These are phyloP conservation scores for Drosophila eohydei DNA, from an alignment of 2,888 invertebrate genomes.

Conservation along the genomic window DNA sequence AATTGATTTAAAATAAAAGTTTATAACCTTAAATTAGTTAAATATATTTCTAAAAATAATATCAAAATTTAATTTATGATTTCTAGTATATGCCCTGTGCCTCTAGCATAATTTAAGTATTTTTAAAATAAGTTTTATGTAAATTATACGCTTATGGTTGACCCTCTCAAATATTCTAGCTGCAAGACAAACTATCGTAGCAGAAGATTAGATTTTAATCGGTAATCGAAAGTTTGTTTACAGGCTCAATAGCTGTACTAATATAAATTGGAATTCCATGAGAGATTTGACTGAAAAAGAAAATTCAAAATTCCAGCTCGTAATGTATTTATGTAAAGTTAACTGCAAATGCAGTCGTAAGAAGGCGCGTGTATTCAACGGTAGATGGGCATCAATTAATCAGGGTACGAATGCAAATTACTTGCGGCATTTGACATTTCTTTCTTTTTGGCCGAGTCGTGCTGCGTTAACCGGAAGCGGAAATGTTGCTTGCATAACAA, in stretches of 20 bases:
- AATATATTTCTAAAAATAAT: no score
- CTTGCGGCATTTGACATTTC: conserved; percentile 70
- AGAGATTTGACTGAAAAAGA: not conserved
- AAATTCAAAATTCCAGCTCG: not conserved
- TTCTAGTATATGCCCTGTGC: not conserved
- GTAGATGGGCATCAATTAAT: conserved; percentile 69
- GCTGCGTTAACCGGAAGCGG: conserved; percentile 82
- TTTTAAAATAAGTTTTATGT: not conserved
- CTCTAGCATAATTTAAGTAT: no score
- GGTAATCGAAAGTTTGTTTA: no score
- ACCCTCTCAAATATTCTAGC: not conserved
- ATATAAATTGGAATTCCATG: not conserved
- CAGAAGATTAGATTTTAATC: not conserved
- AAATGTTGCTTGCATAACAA: conserved; percentile 83
- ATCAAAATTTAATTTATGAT: not conserved
- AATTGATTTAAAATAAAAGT: not conserved
- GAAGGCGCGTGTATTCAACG: conserved; percentile 8
- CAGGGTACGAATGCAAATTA: conserved; percentile 79
- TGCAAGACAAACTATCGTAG: not conserved
- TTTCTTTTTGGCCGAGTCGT: conserved; percentile 37
- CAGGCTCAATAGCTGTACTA: not conserved
- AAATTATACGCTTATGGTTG: not conserved
- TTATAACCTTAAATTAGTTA: no score
- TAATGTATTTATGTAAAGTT: conserved; percentile 2
- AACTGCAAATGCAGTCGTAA: conserved; percentile 27